These are phyloP conservation scores for Gymnodraco acuticeps DNA, from an alignment of 2,797 vertebrate species.

Conservation along the genomic window DNA sequence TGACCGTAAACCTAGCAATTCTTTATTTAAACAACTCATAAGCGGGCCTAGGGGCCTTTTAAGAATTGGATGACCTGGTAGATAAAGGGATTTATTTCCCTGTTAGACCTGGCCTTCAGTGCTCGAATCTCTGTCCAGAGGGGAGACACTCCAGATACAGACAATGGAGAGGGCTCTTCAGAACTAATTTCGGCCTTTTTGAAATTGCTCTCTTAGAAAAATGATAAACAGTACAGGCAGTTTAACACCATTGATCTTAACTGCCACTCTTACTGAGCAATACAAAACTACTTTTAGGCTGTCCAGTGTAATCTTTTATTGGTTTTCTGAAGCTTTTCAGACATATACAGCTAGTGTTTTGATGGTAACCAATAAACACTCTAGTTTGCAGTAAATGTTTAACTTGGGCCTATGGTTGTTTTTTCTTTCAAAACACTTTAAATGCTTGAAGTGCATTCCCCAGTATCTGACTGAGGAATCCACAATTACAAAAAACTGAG, in stretches of 20 bases:
- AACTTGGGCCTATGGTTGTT: background rate
- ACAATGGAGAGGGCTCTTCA: conserved; percentile 18
- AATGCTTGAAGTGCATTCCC: background rate
- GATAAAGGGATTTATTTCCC: conserved; percentile 18
- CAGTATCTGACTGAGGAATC: conserved; percentile 29
- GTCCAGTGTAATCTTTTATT: background rate
- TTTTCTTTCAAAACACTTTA: conserved; percentile 5
- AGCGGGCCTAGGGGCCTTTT: conserved; percentile 17
- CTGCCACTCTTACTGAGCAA: background rate
- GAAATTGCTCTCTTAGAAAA: conserved; percentile 43
- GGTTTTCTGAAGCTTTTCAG: background rate
- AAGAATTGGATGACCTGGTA: conserved; percentile 10
- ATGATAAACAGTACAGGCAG: conserved; percentile 3
- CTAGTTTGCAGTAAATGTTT: background rate
- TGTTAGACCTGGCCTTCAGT: conserved; percentile 18
- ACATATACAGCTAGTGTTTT: background rate
- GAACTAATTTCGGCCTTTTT: conserved; percentile 21
- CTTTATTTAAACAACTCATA: conserved; percentile 9
- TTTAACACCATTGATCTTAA: conserved; percentile 18
- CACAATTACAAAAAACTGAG: conserved; percentile 28
- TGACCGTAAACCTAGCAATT: conserved; percentile 9
- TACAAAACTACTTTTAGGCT: background rate
- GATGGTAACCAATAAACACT: background rate
- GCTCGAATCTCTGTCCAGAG: conserved; percentile 13
- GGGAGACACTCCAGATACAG: conserved; percentile 13